Percentiles rank a stretch among this genome's conserved stretches.
These are phyloP conservation scores for Lutraria lutraria DNA, from an alignment of 2,888 invertebrate genomes.

Conservation along the genomic window DNA sequence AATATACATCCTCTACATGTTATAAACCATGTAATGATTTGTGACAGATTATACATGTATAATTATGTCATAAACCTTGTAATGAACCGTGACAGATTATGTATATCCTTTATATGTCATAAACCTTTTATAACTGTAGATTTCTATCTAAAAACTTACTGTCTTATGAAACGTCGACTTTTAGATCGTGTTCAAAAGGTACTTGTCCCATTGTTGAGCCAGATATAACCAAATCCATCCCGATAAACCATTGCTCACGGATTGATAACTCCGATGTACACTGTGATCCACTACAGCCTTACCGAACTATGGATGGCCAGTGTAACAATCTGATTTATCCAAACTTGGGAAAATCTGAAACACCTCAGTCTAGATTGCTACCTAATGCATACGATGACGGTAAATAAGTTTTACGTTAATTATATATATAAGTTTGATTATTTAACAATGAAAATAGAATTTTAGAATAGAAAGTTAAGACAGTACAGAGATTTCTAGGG, in stretches of 20 bases:
- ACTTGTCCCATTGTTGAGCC: not conserved
- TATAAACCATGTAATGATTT: no score
- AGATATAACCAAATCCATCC: not conserved
- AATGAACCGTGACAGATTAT: no score
- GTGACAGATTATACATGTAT: no score
- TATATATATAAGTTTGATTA: not conserved
- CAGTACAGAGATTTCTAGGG: no score
- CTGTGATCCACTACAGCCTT: slow-evolving; percentile 85
- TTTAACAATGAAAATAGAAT: no score
- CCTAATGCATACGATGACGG: slow-evolving; percentile 38
- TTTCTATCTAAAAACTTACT: not conserved
- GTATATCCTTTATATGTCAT: no score
- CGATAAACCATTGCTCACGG: not conserved
- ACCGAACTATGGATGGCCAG: slow-evolving; percentile 96
- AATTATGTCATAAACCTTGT: no score
- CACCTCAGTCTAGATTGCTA: slow-evolving; percentile 24
- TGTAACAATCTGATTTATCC: slow-evolving; percentile 97
- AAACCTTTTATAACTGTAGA: no score
- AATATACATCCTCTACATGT: no score
- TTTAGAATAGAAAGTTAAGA: no score
- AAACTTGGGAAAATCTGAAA: slow-evolving; percentile 91
- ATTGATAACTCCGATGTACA: not conserved
- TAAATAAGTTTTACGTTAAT: not conserved
- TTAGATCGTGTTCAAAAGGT: not conserved
- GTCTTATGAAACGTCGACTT: not conserved